Evolutionary conservation across 2,113 vertebrate species (phyloP).

Genomic region (Pavo muticus): DNA sequence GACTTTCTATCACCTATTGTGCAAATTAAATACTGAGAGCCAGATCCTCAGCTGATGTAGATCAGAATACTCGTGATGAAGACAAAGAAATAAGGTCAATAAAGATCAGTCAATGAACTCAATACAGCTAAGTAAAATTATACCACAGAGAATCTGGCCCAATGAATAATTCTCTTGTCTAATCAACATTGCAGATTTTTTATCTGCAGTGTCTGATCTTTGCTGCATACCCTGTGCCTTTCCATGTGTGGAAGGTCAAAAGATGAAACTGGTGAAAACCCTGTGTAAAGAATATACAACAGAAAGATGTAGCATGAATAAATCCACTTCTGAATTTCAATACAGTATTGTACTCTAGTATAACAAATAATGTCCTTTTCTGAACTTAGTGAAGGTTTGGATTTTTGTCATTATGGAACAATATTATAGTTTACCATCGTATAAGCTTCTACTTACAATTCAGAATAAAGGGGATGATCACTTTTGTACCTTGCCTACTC

Average conservation of each 20-base stretch:
- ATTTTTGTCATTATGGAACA: background rate
- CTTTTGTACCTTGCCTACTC: background rate
- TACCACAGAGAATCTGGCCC: constrained; percentile 31
- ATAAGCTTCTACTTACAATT: background rate
- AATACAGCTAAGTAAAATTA: constrained; percentile 4
- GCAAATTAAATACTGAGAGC: constrained; percentile 30
- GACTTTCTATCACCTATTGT: constrained; percentile 47
- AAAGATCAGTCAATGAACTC: constrained; percentile 47
- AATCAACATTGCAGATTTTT: constrained; percentile 22
- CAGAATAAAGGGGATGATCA: background rate
- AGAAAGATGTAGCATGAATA: background rate
- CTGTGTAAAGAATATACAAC: background rate
- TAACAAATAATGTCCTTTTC: background rate
- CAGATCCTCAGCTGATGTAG: constrained; percentile 48
- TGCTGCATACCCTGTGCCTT: background rate
- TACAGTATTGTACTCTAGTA: background rate
- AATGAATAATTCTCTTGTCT: constrained; percentile 34
- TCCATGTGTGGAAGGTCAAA: constrained; percentile 14
- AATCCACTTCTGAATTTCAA: background rate
- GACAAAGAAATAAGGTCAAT: constrained; percentile 53
- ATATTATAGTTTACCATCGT: background rate
- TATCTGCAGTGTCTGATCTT: constrained; percentile 25
- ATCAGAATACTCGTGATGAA: background rate
- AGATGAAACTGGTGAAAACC: constrained; percentile 24
- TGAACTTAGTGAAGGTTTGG: background rate